Evolutionary conservation across 2,888 invertebrate species (phyloP).

Genomic region (Pomacea canaliculata): DNA sequence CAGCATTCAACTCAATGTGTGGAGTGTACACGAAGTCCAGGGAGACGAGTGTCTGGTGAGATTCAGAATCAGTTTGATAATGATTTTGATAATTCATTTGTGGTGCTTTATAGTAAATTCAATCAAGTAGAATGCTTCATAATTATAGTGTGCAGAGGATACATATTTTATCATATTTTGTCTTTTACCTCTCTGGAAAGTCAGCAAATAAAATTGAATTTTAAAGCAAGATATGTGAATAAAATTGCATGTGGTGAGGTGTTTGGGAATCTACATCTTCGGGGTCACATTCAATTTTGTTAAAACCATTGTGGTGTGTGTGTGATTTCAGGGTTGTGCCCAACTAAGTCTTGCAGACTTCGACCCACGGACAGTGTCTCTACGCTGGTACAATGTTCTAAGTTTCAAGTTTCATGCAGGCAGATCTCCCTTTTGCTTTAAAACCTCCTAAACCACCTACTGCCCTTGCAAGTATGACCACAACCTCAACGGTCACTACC

Average conservation of each 20-base stretch:
- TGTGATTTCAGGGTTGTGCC: slow-evolving; percentile 82
- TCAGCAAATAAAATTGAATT: no score
- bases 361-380: slow-evolving; percentile 83
- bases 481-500: background rate
- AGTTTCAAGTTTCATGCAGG: slow-evolving; percentile 84
- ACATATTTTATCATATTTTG: no score
- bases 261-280: no score
- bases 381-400: slow-evolving; percentile 95
- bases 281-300: no score
- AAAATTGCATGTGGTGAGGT: no score
- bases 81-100: background rate
- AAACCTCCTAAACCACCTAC: slow-evolving; percentile 1
- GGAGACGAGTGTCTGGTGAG: slow-evolving; percentile 89
- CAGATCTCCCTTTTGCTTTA: slow-evolving; percentile 51
- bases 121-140: no score
- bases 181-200: no score
- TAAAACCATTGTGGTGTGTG: no score
- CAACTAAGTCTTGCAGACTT: slow-evolving; percentile 97
- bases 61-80: slow-evolving; percentile 41
- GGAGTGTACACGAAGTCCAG: slow-evolving; percentile 76
- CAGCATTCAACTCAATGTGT: slow-evolving; percentile 90
- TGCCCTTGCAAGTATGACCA: background rate
- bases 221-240: no score
- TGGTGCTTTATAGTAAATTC: no score
- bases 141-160: no score